Conservation (phyloP, 2,797 vertebrate species). For the Yasuhikotakia modesta region DNA sequence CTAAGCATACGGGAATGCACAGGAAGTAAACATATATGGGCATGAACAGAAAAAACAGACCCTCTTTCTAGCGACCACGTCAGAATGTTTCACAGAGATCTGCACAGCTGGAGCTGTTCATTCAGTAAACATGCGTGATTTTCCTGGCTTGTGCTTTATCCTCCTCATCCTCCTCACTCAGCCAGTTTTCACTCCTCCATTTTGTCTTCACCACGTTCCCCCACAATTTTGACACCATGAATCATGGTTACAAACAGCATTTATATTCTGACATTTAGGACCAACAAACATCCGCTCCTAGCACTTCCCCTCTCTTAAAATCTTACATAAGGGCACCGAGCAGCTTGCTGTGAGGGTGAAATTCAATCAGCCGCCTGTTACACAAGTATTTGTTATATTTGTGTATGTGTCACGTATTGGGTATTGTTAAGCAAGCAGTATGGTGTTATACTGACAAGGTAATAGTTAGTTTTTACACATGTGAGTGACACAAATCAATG, state of each 20-base stretch:
- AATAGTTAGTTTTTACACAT: conserved; percentile 24
- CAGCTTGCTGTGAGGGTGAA: neutral
- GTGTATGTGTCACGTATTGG: conserved; percentile 35
- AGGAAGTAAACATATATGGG: neutral
- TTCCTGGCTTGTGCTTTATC: neutral
- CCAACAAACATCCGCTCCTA: conserved; percentile 27
- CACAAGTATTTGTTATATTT: conserved; percentile 33
- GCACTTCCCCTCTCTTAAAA: conserved; percentile 9
- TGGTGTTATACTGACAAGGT: conserved; percentile 24
- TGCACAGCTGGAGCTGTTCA: conserved; percentile 1
- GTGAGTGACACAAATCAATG: conserved; percentile 32
- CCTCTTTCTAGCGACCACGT: neutral
- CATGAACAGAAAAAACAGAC: neutral
- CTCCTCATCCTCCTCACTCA: conserved; percentile 27
- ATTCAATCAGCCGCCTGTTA: conserved; percentile 37
- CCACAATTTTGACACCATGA: conserved; percentile 50
- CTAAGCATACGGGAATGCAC: neutral
- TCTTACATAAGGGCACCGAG: conserved; percentile 2
- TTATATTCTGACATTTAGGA: conserved; percentile 43
- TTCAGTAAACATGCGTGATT: neutral
- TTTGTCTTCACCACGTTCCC: conserved; percentile 57
- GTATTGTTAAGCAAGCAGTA: conserved; percentile 34
- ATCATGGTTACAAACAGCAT: conserved; percentile 34
- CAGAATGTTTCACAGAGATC: neutral
- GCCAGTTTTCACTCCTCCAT: conserved; percentile 50